Base-by-base conservation (phyloP, 1,140 invertebrate genomes). In the Capitella teleta region DNA sequence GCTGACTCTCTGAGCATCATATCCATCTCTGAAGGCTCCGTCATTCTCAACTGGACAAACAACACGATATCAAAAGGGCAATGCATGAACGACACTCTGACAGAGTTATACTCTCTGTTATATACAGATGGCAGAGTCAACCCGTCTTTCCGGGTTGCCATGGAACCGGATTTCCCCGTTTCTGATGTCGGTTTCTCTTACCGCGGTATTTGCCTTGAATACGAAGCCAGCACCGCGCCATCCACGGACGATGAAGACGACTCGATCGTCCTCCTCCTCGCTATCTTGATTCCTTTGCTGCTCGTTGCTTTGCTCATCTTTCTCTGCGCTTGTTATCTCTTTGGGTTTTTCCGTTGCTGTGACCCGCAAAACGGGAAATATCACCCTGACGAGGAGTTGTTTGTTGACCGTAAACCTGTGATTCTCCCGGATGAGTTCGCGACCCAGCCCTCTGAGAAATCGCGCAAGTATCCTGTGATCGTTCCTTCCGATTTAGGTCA, bases 381-480 rank as follows among this genome's bases (percentile, higher is more conserved):
- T 5, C 16, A 50, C 8, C 25, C 48, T n/a, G 50, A 56, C 19
- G 45, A 47, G 2, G 57, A 62, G 48, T 57, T 58, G 30, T 54
- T 56, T 5, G 44, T 53, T 1, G 57, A 62, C 42, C 43, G 58
- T 14, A 52, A 58, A 16, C 61, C 61, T 28, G 53, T 62, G 19
- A 55, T 62, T 14, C 57, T 62, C 28, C 57, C 57, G 16, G 55
- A 59, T 8, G 61, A 62, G 42, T 26, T 58, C 4, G 59, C 58
- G 30, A 51, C n/a, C n/a, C n/a, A n/a, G n/a, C n/a, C n/a, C n/a
- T n/a, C n/a, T n/a, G n/a, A n/a, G n/a, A n/a, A n/a, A n/a, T n/a
- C n/a, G n/a, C n/a, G n/a, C n/a, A n/a, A n/a, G n/a, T n/a, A n/a
- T n/a, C n/a, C n/a, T n/a, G n/a, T n/a, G n/a, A n/a, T n/a, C n/a